These are phyloP conservation scores for Heliconius hortense DNA, from an alignment of 2,888 invertebrate species.

Conservation along the genomic window DNA sequence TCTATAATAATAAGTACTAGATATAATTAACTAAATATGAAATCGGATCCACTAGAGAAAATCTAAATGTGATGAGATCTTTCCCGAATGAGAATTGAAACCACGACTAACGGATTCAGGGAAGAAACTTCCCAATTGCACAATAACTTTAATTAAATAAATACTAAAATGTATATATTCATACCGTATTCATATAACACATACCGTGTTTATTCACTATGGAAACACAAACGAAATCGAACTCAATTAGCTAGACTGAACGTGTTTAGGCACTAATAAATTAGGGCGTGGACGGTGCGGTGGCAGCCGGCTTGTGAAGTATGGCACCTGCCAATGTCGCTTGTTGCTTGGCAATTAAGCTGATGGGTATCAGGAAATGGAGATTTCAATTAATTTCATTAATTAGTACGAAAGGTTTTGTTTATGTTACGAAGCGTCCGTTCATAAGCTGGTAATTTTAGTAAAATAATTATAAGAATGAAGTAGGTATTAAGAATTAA, in stretches of 20 bases:
- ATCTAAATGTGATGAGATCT: neutral
- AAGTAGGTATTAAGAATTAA: neutral
- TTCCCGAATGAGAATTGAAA: too few species aligned
- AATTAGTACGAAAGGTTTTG: constrained; percentile 17
- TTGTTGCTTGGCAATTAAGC: constrained; percentile 20
- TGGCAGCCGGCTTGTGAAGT: constrained; percentile 23
- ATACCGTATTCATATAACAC: too few species aligned
- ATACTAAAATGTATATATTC: neutral
- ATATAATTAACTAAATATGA: too few species aligned
- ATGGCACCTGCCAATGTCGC: constrained; percentile 27
- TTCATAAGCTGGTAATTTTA: neutral
- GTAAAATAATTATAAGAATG: neutral
- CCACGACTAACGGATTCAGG: neutral
- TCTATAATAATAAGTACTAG: too few species aligned
- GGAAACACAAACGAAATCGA: constrained; percentile 2
- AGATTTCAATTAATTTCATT: constrained; percentile 16
- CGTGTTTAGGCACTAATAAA: constrained; percentile 28
- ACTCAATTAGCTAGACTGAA: constrained; percentile 25
- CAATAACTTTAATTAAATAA: neutral
- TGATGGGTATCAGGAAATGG: constrained; percentile 13
- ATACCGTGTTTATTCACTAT: neutral
- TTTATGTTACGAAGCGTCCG: neutral
- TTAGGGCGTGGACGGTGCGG: constrained; percentile 24
- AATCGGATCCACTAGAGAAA: neutral
- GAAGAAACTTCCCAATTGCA: neutral